Conservation (phyloP, 2,888 invertebrate species). For the Linyphia triangularis region DNA sequence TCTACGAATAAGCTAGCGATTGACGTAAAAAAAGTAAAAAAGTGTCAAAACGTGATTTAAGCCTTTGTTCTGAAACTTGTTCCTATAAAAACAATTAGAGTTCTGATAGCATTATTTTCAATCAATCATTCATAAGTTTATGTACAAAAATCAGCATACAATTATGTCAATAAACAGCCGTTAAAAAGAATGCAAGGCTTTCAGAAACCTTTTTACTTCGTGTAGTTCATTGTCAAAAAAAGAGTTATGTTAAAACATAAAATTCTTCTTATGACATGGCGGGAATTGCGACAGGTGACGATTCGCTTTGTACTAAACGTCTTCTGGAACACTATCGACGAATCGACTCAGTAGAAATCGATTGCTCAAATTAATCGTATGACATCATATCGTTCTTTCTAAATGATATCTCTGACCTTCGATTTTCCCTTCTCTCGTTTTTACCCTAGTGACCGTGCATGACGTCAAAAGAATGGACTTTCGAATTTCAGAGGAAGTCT, state of each 20-base stretch:
- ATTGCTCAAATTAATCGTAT: constrained; percentile 68
- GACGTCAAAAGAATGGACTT: background rate
- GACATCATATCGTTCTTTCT: constrained; percentile 37
- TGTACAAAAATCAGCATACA: too few species aligned
- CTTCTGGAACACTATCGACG: constrained; percentile 15
- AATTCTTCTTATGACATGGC: background rate
- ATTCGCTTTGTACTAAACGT: background rate
- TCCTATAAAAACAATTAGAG: too few species aligned
- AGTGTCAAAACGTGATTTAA: too few species aligned
- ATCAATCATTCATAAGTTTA: too few species aligned
- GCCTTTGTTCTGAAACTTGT: too few species aligned
- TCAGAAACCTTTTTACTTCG: background rate
- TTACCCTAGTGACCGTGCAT: background rate
- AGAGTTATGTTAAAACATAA: background rate
- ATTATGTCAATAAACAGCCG: background rate
- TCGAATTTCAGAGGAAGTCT: too few species aligned
- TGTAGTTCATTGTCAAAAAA: background rate
- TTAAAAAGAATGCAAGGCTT: background rate
- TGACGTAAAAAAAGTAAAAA: too few species aligned
- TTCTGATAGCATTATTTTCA: too few species aligned
- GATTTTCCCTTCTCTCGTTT: background rate
- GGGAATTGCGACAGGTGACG: background rate
- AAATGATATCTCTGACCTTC: constrained; percentile 63
- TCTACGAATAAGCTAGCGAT: too few species aligned
- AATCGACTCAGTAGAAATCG: constrained; percentile 58